Evolutionary conservation across 2,797 vertebrate genomes (phyloP).

Genomic region (Pterois miles): DNA sequence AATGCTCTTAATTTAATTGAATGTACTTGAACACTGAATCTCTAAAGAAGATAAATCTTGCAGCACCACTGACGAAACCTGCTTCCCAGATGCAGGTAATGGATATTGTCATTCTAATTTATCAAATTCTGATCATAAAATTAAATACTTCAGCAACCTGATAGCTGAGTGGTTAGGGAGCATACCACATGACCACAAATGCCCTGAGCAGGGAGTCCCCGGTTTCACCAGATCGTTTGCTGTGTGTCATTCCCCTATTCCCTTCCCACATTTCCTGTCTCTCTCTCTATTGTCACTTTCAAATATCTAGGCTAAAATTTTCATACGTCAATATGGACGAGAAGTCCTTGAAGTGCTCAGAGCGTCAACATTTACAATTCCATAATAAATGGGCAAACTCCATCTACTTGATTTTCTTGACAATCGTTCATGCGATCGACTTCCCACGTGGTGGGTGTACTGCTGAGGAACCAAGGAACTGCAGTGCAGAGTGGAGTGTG

Average conservation of each 20-base stretch:
- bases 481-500: not conserved
- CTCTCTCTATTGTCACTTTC: not conserved
- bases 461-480: not conserved
- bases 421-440: not conserved
- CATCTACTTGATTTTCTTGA: not conserved
- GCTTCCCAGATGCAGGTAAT: not conserved
- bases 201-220: not conserved
- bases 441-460: not conserved
- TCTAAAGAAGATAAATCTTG: not conserved
- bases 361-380: not conserved
- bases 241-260: not conserved
- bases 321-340: too few relatives aligned
- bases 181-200: not conserved
- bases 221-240: too few relatives aligned
- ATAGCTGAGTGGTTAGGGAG: not conserved
- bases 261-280: not conserved
- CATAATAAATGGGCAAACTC: not conserved
- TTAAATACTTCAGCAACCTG: not conserved
- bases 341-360: too few relatives aligned
- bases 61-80: not conserved
- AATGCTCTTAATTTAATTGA: not conserved
- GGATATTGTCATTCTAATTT: not conserved
- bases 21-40: not conserved
- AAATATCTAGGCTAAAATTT: too few relatives aligned
- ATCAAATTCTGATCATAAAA: not conserved